These are phyloP conservation scores for Lissocephala sabroskyi DNA, from an alignment of 2,888 invertebrate species.

Conservation along the genomic window DNA sequence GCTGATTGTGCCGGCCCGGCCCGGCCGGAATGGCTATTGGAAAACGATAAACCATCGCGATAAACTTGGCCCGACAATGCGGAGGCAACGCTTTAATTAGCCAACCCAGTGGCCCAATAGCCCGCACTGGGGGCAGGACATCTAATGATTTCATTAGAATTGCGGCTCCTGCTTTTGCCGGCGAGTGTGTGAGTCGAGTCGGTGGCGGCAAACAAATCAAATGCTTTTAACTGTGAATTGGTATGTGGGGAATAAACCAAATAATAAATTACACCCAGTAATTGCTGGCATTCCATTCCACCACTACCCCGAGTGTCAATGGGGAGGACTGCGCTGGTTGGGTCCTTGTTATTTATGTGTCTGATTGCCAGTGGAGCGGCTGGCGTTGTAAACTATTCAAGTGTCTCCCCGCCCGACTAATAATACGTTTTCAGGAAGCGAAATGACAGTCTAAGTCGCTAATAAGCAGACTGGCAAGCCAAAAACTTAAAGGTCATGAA, in stretches of 20 bases:
- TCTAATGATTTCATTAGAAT: slow-evolving; percentile 26
- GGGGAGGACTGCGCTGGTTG: slow-evolving; percentile 1
- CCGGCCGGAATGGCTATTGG: slow-evolving; percentile 37
- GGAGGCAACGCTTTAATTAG: slow-evolving; percentile 47
- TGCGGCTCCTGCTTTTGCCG: not conserved
- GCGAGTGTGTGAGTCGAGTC: not conserved
- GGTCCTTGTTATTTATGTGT: slow-evolving; percentile 4
- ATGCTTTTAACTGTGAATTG: slow-evolving; percentile 59
- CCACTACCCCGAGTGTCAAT: no score
- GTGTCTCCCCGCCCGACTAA: no score
- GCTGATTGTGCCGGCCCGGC: no score
- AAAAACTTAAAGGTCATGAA: no score
- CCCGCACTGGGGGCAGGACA: not conserved
- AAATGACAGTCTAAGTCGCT: slow-evolving; percentile 13
- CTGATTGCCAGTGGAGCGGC: slow-evolving; percentile 12
- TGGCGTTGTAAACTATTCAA: no score
- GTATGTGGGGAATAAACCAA: slow-evolving; percentile 46
- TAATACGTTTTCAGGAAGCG: slow-evolving; percentile 5
- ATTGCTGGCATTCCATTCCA: no score
- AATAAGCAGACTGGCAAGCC: not conserved
- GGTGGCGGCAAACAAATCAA: slow-evolving; percentile 27
- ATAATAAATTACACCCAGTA: slow-evolving; percentile 58
- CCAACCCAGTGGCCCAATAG: slow-evolving; percentile 9
- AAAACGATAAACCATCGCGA: slow-evolving; percentile 46
- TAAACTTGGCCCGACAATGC: slow-evolving; percentile 35